A percentile compares a stretch with the other conserved stretches of the same genome.
Evolutionary conservation across 37 sponge, comb jelly and placozoan genomes (phyloP).

Genomic region (Mnemiopsis leidyi): DNA sequence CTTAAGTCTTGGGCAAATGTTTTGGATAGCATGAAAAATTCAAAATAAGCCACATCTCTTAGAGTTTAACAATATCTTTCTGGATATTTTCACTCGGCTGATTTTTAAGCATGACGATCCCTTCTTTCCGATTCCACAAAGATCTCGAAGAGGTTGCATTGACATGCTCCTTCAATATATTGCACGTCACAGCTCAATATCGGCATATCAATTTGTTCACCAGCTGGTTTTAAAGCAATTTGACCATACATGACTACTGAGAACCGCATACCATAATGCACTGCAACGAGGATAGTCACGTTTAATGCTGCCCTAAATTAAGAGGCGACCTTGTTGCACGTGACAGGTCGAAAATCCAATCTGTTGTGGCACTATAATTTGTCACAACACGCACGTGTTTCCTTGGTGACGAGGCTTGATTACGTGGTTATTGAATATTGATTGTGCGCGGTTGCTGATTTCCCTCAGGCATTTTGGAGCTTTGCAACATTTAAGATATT

Average conservation of each 20-base stretch:
- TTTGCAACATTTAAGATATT: neutral
- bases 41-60: neutral
- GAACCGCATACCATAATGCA: neutral
- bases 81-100: no score
- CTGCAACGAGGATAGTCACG: neutral
- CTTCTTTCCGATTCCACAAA: neutral
- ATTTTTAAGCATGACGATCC: neutral
- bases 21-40: no score
- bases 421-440: no score
- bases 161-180: neutral
- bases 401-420: no score
- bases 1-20: no score
- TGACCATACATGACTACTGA: neutral
- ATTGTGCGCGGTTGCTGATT: no score
- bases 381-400: no score
- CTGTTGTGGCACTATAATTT: no score
- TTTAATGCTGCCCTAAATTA: no score
- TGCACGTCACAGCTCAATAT: neutral
- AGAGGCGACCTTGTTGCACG: no score
- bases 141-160: neutral
- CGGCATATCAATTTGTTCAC: neutral
- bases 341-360: no score
- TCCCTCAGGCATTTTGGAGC: neutral
- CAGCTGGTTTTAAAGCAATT: neutral
- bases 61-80: neutral